Evolutionary conservation across 2,113 vertebrate species (phyloP).

Genomic region (Bambusicola thoracicus): DNA sequence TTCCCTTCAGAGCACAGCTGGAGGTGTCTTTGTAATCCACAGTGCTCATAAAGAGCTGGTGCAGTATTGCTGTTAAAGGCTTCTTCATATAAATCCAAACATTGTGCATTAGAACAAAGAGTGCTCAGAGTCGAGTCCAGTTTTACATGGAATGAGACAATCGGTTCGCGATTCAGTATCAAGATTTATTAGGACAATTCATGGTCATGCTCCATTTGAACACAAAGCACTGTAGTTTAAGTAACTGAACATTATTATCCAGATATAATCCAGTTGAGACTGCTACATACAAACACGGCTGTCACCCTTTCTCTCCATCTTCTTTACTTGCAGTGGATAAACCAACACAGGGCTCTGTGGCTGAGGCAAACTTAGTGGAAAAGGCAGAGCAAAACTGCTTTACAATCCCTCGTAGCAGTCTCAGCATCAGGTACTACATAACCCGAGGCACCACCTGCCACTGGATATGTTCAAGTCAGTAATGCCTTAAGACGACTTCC

Average conservation of each 20-base stretch:
- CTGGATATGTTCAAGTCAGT: background rate
- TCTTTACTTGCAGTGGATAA: background rate
- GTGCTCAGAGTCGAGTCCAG: background rate
- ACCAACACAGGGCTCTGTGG: background rate
- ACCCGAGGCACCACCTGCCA: background rate
- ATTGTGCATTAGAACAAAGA: accelerated
- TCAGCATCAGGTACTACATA: background rate
- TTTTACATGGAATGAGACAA: background rate
- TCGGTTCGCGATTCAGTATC: background rate
- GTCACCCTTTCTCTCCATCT: accelerated
- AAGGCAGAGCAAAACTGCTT: background rate
- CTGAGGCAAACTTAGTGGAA: background rate
- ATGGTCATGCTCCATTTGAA: slow-evolving; percentile 34
- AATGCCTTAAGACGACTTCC: background rate
- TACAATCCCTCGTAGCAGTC: background rate
- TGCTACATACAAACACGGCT: background rate
- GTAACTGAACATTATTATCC: background rate
- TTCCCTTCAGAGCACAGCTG: background rate
- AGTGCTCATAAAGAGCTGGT: background rate
- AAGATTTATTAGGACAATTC: slow-evolving; percentile 48
- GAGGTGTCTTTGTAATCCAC: background rate
- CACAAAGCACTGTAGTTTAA: background rate
- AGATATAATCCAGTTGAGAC: background rate
- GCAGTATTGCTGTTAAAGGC: accelerated
- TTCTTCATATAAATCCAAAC: background rate